Evolutionary conservation across 2,113 vertebrate species (phyloP), one percentile per base, ranked within the genome.

Genomic region (Hymenochirus boettgeri): DNA sequence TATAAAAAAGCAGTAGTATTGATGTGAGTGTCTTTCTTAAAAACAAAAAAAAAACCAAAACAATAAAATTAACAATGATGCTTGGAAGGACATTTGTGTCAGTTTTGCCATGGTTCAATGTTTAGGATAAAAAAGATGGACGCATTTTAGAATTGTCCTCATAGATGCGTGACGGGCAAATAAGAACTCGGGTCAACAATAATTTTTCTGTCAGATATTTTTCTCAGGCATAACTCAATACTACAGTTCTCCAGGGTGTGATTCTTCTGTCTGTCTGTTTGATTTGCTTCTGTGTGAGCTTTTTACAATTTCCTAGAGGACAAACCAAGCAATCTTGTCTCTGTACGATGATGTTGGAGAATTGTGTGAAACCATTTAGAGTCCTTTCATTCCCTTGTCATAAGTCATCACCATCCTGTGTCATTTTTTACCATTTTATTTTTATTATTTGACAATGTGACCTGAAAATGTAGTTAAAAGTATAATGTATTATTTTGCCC

Each of bases 201-300:
- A 82, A 79, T 77, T 79, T 80, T 69, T 80, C 79, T 83, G 79
- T 82, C 78, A 81, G 72, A 80, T 74, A 42, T 42, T 42, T 42
- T 42, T 57, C 73, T 78, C 73, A 76, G 67, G 72, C 71, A 24
- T 75, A 84, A 80, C 74, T 75, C 75, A 52, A 69, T 75, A 70
- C 70, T 76, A 58, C 71, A 73, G 65, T 63, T 72, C 74, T 77
- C 82, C 70, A 72, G 81, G 83, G 82, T 75, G 70, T 24, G 29
- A 77, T 61, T 75, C 71, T 62, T 64, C 37, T 73, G 74, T 75
- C 74, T 80, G 76, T 77, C 72, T 75, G 61, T 77, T 79, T 80
- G 75, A 79, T 79, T 80, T 80, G 75, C 62, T 48, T 70, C 63
- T 77, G 72, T 72, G 77, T 74, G 63, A 19, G 53, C 69, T 70